These are phyloP conservation scores for Hozukius guyotensis DNA, from an alignment of 2,797 vertebrate species.

Conservation along the genomic window DNA sequence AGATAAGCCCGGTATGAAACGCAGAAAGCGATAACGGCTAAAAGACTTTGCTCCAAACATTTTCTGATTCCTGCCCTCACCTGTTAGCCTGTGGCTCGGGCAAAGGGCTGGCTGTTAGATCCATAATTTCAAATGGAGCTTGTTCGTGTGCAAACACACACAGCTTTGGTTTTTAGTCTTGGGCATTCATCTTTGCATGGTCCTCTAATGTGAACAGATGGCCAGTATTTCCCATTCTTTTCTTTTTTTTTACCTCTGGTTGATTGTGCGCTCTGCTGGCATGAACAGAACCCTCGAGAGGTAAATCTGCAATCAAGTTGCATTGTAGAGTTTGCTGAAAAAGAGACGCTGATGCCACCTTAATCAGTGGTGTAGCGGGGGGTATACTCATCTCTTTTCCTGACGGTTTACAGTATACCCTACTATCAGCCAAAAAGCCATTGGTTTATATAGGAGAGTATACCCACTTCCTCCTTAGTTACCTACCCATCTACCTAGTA, in stretches of 20 bases:
- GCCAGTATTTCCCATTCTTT: not conserved
- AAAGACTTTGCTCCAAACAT: conserved; percentile 52
- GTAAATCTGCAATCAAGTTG: not conserved
- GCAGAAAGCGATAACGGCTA: conserved; percentile 48
- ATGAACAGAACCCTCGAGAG: not conserved
- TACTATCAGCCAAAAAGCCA: not conserved
- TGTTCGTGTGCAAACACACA: not conserved
- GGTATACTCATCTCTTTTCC: not conserved
- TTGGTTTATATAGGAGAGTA: not conserved
- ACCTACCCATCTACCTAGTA: not conserved
- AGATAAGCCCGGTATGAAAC: conserved; percentile 62
- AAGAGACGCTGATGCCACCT: not conserved
- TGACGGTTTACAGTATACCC: not conserved
- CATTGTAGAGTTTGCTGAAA: not conserved
- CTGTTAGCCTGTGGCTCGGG: conserved; percentile 40
- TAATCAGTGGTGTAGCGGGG: not conserved
- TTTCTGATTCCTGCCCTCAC: conserved; percentile 51
- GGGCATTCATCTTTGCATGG: conserved; percentile 16
- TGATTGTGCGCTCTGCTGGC: not conserved
- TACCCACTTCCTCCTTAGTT: not conserved
- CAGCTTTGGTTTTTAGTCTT: conserved; percentile 14
- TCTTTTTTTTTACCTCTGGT: not conserved
- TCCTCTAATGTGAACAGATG: conserved; percentile 28
- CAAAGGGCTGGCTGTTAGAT: conserved; percentile 20
- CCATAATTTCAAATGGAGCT: conserved; percentile 32